These are phyloP conservation scores for Cordilura impudica DNA, from an alignment of 2,888 invertebrate species.

Conservation along the genomic window DNA sequence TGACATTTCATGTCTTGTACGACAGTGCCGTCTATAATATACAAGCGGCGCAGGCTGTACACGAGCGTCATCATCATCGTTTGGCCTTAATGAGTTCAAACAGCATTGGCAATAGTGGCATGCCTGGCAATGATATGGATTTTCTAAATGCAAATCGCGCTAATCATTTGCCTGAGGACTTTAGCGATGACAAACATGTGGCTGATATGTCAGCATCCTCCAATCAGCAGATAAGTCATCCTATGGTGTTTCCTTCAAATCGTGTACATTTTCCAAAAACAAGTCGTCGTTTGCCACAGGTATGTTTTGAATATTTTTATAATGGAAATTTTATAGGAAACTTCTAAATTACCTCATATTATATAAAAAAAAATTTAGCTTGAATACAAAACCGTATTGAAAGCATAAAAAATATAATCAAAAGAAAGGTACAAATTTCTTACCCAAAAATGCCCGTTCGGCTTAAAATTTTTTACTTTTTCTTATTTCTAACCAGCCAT, in stretches of 20 bases:
- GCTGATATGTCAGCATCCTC: constrained; percentile 58
- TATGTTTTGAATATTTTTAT: too few relatives aligned
- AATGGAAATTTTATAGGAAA: too few relatives aligned
- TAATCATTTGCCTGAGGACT: constrained; percentile 73
- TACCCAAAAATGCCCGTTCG: too few relatives aligned
- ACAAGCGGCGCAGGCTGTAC: constrained; percentile 83
- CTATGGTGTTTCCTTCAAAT: constrained; percentile 77
- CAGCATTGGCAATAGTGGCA: constrained; percentile 26
- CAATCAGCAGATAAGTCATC: constrained; percentile 76
- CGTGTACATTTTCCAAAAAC: constrained; percentile 82
- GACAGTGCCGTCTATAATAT: constrained; percentile 91
- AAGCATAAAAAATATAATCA: too few relatives aligned
- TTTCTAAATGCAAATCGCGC: constrained; percentile 68
- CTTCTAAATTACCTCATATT: background rate
- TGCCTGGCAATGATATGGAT: constrained; percentile 4
- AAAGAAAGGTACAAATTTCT: too few relatives aligned
- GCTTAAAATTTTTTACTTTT: too few relatives aligned
- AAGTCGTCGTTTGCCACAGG: constrained; percentile 83
- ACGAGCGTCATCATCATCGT: constrained; percentile 80
- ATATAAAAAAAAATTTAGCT: too few relatives aligned
- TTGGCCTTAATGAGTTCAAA: constrained; percentile 71
- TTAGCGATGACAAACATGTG: constrained; percentile 63
- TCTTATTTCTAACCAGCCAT: too few relatives aligned
- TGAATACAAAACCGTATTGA: too few relatives aligned
- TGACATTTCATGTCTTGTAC: constrained; percentile 91